Base-by-base conservation (phyloP, 2,888 invertebrate species). In the Sesamia inferens region DNA sequence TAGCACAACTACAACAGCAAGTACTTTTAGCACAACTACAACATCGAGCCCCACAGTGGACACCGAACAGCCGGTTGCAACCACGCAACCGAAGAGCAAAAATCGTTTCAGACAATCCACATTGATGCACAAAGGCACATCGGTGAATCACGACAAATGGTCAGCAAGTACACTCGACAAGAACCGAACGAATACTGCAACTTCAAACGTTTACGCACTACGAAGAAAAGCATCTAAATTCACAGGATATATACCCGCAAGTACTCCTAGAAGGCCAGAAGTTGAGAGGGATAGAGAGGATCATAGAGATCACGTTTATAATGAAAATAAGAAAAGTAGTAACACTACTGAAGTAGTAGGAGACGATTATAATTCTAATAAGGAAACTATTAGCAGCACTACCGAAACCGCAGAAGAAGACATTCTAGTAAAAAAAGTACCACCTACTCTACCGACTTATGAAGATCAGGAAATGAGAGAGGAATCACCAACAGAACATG, bases 91-190 rank as follows among this genome's bases (percentile, higher is more conserved):
- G 61, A 94, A 91, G 81, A 92, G 84, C 79, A 93, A 89, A 85
- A 96, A 94, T 78, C 92, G 96, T 65, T 96, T 93, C 81, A 90
- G 96, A 85, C 93, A 94, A 85, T 94, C 96, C 19, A 95, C 95
- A 24, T 82, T 96, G 71, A 92, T 95, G 87, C 78, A 89, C 14
- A 95, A 96, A 88, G 96, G 96, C 31, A 96, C 96, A 42, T 96
- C 96, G n/a, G 92, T 95, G 0, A 96, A 95, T 73, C 95, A 95
- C 73, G 96, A 96, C 78, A 95, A 92, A 86, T 96, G 96, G 94
- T 94, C 89, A 74, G 71, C 78, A 10, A 83, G 80, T 44, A 59
- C 81, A 48, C 68, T 75, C 64, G 92, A 93, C 42, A 93, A 90
- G 74, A 89, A 87, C 68, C 88, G 85, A 79, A 85, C 89, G 48